Percentiles rank a stretch among this genome's conserved stretches.
These are phyloP conservation scores for Gallinago jamesoni DNA, from an alignment of 2,113 vertebrate species.

Conservation along the genomic window DNA sequence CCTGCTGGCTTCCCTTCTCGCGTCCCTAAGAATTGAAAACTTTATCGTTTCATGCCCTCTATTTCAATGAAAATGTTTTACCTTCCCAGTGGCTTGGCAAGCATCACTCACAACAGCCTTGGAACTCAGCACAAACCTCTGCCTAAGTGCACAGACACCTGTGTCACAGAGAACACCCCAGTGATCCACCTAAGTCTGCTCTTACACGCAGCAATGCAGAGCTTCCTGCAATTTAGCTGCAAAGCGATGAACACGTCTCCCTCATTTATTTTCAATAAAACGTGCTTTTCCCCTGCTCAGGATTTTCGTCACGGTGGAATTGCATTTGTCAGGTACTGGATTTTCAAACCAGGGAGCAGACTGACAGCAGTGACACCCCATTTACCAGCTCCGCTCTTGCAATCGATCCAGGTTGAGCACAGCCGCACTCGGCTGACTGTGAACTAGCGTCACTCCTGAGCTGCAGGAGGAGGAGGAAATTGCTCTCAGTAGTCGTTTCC, in stretches of 20 bases:
- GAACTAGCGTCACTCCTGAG: background rate
- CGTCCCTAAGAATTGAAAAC: too few relatives aligned
- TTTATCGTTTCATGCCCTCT: background rate
- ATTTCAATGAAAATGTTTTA: background rate
- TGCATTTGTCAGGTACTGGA: background rate
- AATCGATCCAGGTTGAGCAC: background rate
- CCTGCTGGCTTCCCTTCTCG: too few relatives aligned
- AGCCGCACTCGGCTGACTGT: background rate
- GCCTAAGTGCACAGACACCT: fast-evolving
- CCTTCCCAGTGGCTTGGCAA: background rate
- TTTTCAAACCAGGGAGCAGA: background rate
- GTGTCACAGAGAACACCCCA: background rate
- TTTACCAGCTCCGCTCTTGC: background rate
- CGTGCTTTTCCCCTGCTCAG: fast-evolving
- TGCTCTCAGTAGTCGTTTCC: background rate
- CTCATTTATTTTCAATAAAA: background rate
- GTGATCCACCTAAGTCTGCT: background rate
- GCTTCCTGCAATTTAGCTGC: background rate
- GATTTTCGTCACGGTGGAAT: background rate
- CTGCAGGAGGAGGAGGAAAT: background rate
- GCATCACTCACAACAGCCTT: background rate
- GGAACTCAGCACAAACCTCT: background rate
- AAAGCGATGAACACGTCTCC: background rate
- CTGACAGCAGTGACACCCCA: background rate
- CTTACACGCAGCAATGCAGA: background rate